Conservation (phyloP, 2,113 vertebrate species). For the Tyrannus savana region DNA sequence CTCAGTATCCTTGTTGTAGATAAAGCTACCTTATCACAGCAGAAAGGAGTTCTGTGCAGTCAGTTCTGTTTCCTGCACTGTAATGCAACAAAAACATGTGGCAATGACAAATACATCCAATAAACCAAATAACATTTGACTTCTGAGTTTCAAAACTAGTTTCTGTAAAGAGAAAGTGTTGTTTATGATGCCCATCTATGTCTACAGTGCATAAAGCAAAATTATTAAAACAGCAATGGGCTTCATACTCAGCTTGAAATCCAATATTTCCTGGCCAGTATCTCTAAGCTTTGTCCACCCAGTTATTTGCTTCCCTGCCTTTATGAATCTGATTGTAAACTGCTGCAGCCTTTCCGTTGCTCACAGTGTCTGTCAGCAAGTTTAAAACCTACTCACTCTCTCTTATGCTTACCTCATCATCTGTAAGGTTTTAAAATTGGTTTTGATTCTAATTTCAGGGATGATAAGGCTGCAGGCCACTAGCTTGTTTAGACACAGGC, state of each 20-base stretch:
- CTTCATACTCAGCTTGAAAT: background rate
- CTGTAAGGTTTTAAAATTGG: background rate
- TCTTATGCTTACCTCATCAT: background rate
- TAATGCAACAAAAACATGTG: background rate
- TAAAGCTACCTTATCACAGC: too few relatives aligned
- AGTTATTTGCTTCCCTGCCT: background rate
- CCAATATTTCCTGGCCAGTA: background rate
- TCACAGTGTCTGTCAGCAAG: background rate
- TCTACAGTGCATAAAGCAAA: background rate
- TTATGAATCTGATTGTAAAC: background rate
- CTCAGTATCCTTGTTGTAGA: background rate
- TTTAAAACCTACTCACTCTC: background rate
- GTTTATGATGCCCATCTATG: background rate
- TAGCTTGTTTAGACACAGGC: background rate
- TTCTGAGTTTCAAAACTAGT: background rate
- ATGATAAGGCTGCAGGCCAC: background rate
- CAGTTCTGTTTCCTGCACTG: background rate
- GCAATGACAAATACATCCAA: background rate
- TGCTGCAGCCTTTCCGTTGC: background rate
- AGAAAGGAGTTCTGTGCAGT: background rate
- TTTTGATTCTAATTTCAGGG: background rate
- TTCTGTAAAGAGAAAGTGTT: background rate
- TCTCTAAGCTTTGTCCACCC: background rate
- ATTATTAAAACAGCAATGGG: background rate
- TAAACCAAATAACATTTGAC: background rate